Conservation (phyloP, 2,797 vertebrate species). For the Mormyrops attenuatus region DNA sequence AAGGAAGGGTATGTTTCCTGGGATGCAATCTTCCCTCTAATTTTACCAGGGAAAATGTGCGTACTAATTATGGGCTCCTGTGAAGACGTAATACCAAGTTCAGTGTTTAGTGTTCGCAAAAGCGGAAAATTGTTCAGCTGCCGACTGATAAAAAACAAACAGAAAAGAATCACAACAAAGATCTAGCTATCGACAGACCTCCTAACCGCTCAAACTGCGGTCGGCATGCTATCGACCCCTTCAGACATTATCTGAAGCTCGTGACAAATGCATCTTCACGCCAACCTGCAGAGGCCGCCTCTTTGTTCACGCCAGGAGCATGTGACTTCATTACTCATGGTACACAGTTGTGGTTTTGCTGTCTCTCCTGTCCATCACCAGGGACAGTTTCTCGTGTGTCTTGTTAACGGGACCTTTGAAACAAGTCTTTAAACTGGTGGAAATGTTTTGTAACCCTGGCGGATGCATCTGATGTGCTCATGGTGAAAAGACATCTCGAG, state of each 20-base stretch:
- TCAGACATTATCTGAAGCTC: conserved; percentile 1
- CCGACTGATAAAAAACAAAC: not conserved
- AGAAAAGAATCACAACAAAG: not conserved
- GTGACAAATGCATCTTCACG: not conserved
- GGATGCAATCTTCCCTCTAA: conserved; percentile 2
- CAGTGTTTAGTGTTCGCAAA: not conserved
- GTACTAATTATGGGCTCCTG: not conserved
- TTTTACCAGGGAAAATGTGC: not conserved
- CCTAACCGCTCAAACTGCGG: not conserved
- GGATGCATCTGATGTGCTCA: not conserved
- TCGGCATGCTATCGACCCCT: not conserved
- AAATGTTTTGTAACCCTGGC: not conserved
- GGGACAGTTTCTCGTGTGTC: not conserved
- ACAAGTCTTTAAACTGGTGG: not conserved
- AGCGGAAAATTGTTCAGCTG: not conserved
- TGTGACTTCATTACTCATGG: not conserved
- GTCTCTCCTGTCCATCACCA: not conserved
- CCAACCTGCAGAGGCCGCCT: not conserved
- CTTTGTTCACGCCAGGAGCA: not conserved
- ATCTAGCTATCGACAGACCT: not conserved
- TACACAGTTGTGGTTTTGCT: not conserved
- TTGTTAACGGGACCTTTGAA: not conserved
- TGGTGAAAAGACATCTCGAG: not conserved
- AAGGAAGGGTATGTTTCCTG: not conserved
- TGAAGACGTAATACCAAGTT: not conserved